Evolutionary conservation across 2,113 vertebrate genomes (phyloP).

Genomic region (Sander lucioperca): DNA sequence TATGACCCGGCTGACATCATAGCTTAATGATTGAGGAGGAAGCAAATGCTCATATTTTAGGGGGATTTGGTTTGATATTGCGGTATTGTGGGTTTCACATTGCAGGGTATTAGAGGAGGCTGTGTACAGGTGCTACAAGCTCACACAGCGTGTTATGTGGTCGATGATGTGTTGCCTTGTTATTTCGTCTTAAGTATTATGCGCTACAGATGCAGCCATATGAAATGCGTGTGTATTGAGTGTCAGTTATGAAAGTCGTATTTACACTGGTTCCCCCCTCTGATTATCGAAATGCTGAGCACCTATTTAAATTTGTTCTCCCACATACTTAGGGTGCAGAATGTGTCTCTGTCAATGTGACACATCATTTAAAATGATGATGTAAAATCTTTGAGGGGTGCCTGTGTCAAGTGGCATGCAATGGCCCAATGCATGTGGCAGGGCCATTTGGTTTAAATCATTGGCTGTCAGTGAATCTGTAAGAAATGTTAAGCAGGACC

Average conservation of each 20-base stretch:
- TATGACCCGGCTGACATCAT: slow-evolving; percentile 68
- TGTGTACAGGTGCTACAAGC: slow-evolving; percentile 75
- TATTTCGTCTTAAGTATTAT: slow-evolving; percentile 62
- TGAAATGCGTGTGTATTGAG: slow-evolving; percentile 10
- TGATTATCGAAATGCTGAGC: slow-evolving; percentile 7
- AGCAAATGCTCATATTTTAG: slow-evolving; percentile 61
- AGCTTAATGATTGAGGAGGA: slow-evolving; percentile 54
- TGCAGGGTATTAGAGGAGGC: slow-evolving; percentile 65
- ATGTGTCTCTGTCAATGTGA: slow-evolving; percentile 49
- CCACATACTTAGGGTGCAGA: slow-evolving; percentile 32
- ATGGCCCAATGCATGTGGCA: slow-evolving; percentile 53
- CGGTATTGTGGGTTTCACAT: slow-evolving; percentile 68
- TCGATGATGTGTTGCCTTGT: slow-evolving; percentile 62
- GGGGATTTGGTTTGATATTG: slow-evolving; percentile 67
- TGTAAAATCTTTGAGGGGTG: slow-evolving; percentile 46
- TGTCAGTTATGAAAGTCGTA: slow-evolving; percentile 37
- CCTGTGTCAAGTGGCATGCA: slow-evolving; percentile 48
- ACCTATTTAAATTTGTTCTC: slow-evolving; percentile 18
- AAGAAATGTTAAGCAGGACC: slow-evolving; percentile 33
- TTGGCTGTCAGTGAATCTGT: slow-evolving; percentile 52
- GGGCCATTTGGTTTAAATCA: slow-evolving; percentile 57
- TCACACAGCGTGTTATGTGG: slow-evolving; percentile 51
- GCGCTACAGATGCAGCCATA: slow-evolving; percentile 50
- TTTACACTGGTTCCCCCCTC: slow-evolving; percentile 19
- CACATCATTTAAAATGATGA: slow-evolving; percentile 60